Evolutionary conservation across 37 sponge, comb jelly and placozoan genomes (phyloP).

Genomic region (Halisarca cf. caerulea): DNA sequence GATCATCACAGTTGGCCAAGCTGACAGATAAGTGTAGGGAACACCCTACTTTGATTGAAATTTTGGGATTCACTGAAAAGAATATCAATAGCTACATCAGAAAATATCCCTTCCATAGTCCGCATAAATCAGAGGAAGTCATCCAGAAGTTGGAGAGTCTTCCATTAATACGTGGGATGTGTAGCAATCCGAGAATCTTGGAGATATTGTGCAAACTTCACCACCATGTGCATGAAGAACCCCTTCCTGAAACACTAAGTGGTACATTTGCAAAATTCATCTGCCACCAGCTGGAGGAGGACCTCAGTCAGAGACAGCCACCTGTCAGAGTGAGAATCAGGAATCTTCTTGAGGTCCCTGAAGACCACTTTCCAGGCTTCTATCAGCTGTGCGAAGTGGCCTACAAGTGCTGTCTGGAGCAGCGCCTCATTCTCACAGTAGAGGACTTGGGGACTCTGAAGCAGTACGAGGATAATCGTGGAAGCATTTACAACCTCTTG

Average conservation of each 20-base stretch:
- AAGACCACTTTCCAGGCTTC: not conserved
- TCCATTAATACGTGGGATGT: not conserved
- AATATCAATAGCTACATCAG: not conserved
- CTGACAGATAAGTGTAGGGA: not conserved
- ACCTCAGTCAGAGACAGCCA: not conserved
- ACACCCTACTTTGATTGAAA: not conserved
- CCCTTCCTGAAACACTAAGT: not conserved
- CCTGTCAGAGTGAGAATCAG: not conserved
- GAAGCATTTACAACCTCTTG: not conserved
- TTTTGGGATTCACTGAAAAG: not conserved
- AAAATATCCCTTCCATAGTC: not conserved
- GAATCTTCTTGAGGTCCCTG: not conserved
- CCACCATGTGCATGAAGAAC: not conserved
- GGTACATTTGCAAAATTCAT: not conserved
- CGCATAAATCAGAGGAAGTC: not conserved
- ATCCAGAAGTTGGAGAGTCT: not conserved
- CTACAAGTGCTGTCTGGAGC: not conserved
- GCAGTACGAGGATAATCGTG: not conserved
- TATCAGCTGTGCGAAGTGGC: not conserved
- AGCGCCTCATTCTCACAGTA: not conserved
- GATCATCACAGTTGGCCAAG: not conserved
- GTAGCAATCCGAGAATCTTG: not conserved
- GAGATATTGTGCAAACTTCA: not conserved
- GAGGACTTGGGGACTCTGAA: not conserved
- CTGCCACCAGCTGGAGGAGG: not conserved